A percentile compares a stretch with the other conserved stretches of the same genome.
Conservation (phyloP, 2,113 vertebrate species). For the Scalopus aquaticus region DNA sequence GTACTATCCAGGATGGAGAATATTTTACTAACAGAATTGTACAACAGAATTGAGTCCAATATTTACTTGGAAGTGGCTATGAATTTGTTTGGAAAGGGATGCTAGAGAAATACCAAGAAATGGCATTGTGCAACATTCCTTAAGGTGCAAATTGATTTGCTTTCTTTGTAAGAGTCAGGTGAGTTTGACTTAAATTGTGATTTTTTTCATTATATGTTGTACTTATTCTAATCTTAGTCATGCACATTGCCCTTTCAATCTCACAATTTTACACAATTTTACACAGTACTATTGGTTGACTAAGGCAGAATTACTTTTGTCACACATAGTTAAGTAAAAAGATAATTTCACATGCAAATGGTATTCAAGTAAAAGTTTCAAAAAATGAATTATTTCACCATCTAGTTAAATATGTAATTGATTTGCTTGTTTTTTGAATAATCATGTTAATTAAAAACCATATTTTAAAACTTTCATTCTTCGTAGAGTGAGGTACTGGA, state of each 20-base stretch:
- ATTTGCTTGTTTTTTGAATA: slow-evolving; percentile 48
- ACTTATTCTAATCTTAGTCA: neutral
- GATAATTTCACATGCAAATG: slow-evolving; percentile 50
- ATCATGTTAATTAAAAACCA: slow-evolving; percentile 63
- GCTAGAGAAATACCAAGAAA: slow-evolving; percentile 47
- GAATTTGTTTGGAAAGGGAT: slow-evolving; percentile 38
- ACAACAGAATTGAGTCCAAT: neutral
- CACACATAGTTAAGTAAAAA: slow-evolving; percentile 47
- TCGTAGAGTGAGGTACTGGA: slow-evolving; percentile 84
- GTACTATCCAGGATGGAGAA: slow-evolving; percentile 12
- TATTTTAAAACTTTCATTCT: slow-evolving; percentile 67
- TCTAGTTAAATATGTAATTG: slow-evolving; percentile 69
- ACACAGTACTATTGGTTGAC: slow-evolving; percentile 37
- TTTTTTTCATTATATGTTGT: neutral
- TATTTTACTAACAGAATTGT: neutral
- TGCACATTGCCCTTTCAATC: slow-evolving; percentile 44
- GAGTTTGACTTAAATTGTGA: neutral
- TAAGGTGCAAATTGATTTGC: slow-evolving; percentile 13
- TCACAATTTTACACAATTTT: slow-evolving; percentile 52
- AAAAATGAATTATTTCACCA: slow-evolving; percentile 17
- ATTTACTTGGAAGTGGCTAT: neutral
- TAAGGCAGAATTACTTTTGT: slow-evolving; percentile 48
- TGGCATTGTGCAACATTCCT: neutral
- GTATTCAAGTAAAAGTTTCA: slow-evolving; percentile 54
- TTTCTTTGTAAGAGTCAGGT: slow-evolving; percentile 42